Evolutionary conservation across 2,113 vertebrate species (phyloP), one percentile per base, ranked within the genome.

Genomic region (Oenanthe melanoleuca): DNA sequence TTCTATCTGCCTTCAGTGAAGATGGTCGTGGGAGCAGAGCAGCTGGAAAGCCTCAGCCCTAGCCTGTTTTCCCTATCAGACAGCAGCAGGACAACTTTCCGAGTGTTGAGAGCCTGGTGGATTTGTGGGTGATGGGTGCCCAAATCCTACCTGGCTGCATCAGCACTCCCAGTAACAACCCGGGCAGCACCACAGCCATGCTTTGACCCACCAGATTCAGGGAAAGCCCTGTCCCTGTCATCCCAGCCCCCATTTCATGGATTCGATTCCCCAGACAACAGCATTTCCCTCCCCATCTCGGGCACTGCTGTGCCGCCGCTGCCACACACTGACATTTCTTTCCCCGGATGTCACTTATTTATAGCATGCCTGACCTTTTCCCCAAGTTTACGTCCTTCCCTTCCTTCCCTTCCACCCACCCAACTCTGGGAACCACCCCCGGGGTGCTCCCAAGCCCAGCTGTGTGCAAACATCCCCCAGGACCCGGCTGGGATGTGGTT

Each of bases 281-380:
- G 8, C n/a, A n/a, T 4, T 75, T 86, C 72, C 45, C 61, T 71
- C 86, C 14, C 47, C 24, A 15, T 61, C 81, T 67, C 20, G 0
- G 63, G 66, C 17, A 1, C 66, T 73, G 86, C 12, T 55, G 80
- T 73, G 63, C 37, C 3, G 3, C 79, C 81, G 11, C 92, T 70
- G 91, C 87, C 9, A 9, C 91, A 55, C 50, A 8, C 75, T 90
- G 96, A 96, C 96, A 88, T 96, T 96, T 96, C 80, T 82, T 82
- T 94, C 52, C 47, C 88, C 4, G 28, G 84, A 86, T 94, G 93
- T 89, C 93, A 83, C 75, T 96, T 96, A 96, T 97, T 97, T 96
- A 95, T 94, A 95, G 95, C 71, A 50, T 0, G 50, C 56, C 59
- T 96, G 96, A 95, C 95, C 96, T 96, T 96, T 96, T 95, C 86